Evolutionary conservation across 2,888 invertebrate genomes (phyloP).

Genomic region (Lagria hirta): DNA sequence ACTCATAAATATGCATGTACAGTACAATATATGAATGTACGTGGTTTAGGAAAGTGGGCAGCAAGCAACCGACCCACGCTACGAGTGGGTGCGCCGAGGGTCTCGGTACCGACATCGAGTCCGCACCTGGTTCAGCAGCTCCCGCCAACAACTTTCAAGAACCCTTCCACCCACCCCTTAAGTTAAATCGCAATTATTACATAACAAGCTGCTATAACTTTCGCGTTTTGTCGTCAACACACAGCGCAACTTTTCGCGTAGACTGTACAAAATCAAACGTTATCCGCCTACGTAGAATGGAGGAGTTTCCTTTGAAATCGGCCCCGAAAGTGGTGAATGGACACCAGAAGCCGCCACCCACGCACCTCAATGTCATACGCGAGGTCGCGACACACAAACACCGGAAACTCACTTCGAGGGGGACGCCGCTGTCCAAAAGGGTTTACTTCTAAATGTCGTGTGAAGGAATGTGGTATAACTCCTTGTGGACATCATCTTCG

Average conservation of each 20-base stretch:
- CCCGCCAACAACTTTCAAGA: conserved; percentile 8
- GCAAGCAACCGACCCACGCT: conserved; percentile 43
- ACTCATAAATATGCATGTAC: conserved; percentile 49
- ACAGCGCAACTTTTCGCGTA: conserved; percentile 23
- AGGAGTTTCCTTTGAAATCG: conserved; percentile 29
- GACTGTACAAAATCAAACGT: conserved; percentile 26
- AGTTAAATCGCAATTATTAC: conserved; percentile 1
- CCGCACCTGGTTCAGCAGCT: conserved; percentile 17
- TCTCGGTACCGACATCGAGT: conserved; percentile 19
- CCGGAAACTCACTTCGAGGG: conserved; percentile 37
- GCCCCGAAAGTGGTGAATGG: conserved; percentile 12
- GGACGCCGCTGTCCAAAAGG: conserved; percentile 4
- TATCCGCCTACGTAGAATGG: conserved; percentile 31
- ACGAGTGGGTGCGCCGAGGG: conserved; percentile 46
- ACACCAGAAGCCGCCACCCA: conserved; percentile 41
- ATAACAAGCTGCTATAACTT: no score
- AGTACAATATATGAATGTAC: conserved; percentile 36
- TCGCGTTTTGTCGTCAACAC: no score
- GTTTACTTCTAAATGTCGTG: no score
- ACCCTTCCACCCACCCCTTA: not conserved
- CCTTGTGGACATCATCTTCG: conserved; percentile 2
- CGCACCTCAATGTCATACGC: conserved; percentile 50
- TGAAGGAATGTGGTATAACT: no score
- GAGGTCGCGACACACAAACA: conserved; percentile 37
- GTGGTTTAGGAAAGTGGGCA: conserved; percentile 46